Percentiles rank a stretch among this genome's conserved stretches.
These are phyloP conservation scores for Drosophila prostipennis DNA, from an alignment of 2,888 invertebrate species.

Conservation along the genomic window DNA sequence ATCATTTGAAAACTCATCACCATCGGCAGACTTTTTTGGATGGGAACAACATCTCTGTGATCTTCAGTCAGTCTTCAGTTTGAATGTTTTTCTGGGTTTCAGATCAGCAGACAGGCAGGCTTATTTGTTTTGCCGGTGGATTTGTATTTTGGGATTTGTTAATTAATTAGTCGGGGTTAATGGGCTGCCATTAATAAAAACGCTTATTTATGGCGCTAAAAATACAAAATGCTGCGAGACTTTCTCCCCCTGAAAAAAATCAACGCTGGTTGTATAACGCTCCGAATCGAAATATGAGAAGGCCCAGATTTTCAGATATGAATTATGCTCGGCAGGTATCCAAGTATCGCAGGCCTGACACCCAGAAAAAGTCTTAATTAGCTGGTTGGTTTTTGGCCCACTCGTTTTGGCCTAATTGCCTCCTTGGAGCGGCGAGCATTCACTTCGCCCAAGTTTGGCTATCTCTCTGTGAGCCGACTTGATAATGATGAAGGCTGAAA, in stretches of 20 bases:
- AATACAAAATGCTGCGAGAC: constrained; percentile 48
- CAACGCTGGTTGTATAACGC: constrained; percentile 61
- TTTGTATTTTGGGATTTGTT: constrained; percentile 54
- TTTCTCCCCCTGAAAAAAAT: constrained; percentile 56
- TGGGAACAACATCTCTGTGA: constrained; percentile 26
- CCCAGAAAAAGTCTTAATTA: constrained; percentile 69
- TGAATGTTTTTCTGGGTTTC: constrained; percentile 38
- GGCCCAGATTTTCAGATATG: constrained; percentile 43
- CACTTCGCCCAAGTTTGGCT: constrained; percentile 71
- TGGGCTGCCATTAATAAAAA: constrained; percentile 74
- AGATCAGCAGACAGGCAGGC: constrained; percentile 14
- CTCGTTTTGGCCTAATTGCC: constrained; percentile 59
- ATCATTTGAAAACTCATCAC: constrained; percentile 74
- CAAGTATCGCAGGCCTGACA: constrained; percentile 13
- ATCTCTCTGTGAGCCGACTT: constrained; percentile 58
- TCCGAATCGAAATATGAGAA: constrained; percentile 22
- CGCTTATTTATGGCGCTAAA: constrained; percentile 74
- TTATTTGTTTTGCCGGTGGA: constrained; percentile 53
- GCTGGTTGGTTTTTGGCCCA: constrained; percentile 28
- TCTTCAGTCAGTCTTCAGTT: constrained; percentile 34
- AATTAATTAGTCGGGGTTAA: constrained; percentile 77
- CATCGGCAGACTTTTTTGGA: constrained; percentile 35
- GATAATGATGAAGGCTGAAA: constrained; percentile 47
- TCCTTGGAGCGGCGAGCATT: constrained; percentile 32
- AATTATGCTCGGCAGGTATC: constrained; percentile 61